Base-by-base conservation (phyloP, 1,140 invertebrate species). In the Pseudomyrmex gracilis region DNA sequence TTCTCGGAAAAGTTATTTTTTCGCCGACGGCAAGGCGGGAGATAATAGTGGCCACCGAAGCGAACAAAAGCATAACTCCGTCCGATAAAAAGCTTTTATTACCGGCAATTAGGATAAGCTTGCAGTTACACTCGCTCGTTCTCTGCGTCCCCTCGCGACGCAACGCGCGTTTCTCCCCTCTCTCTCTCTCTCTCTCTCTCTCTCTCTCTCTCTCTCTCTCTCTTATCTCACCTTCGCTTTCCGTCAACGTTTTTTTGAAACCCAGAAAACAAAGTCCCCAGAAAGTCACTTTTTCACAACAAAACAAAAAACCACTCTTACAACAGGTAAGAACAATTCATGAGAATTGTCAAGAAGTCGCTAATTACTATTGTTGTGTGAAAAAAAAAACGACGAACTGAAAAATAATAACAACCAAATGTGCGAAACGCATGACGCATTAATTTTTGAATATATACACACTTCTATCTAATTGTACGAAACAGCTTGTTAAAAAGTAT, bases 21-120 rank as follows among this genome's bases (percentile, higher is more conserved):
- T 87, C 83, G 88, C 88, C 85, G 61, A 58, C 12, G 88, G 88
- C 85, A 51, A 85, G 64, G 45, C 58, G 60, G 83, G 85, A 89
- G 88, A 89, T 89, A 89, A 85, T 87, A 73, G 82, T 51, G 73
- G 76, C 58, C 58, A 84, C 82, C 73, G 63, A 89, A 87, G 73
- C 88, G 83, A 89, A 90, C 91, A 87, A 82, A 90, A 90, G 86
- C 87, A 86, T 90, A 92, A 92, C 88, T 91, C 87, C 87, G 86
- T 24, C 90, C 86, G 88, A 90, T 90, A 90, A 90, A 90, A 90
- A 90, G 83, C 89, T 87, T 90, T 90, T 90, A 90, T 90, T 90
- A 83, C 89, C 73, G 74, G 89, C 89, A 90, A 90, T 90, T 90
- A 90, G 89, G 89, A 90, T 90, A 90, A 90, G 89, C 89, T 84